Evolutionary conservation across 2,113 vertebrate genomes (phyloP).

Genomic region (Archocentrus centrarchus): DNA sequence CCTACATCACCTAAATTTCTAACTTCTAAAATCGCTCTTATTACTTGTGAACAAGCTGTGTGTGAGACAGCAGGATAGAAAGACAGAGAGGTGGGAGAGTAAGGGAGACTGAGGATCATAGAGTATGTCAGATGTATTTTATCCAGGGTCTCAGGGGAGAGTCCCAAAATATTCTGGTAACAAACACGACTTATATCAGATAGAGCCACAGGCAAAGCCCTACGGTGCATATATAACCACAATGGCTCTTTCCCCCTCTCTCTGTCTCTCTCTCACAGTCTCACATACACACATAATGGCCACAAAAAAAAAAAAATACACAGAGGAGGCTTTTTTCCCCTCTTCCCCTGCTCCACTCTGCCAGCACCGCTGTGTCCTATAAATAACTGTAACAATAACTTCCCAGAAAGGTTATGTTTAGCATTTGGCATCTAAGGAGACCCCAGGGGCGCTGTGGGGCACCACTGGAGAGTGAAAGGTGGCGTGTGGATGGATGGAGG

Average conservation of each 20-base stretch:
- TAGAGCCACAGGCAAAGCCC: constrained; percentile 39
- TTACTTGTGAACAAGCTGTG: neutral
- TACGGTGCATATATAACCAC: constrained; percentile 30
- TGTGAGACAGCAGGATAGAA: neutral
- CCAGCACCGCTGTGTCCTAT: constrained; percentile 63
- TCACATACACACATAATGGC: neutral
- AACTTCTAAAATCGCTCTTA: neutral
- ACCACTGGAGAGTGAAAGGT: constrained; percentile 47
- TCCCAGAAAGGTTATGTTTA: constrained; percentile 70
- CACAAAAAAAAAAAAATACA: constrained; percentile 21
- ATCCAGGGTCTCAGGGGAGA: constrained; percentile 24
- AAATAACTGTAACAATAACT: constrained; percentile 72
- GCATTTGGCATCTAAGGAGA: constrained; percentile 54
- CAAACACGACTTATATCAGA: constrained; percentile 45
- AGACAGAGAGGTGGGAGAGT: neutral
- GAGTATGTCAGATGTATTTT: constrained; percentile 39
- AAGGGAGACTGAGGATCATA: neutral
- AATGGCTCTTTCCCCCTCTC: neutral
- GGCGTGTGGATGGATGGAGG: constrained; percentile 22
- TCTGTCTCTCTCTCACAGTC: neutral
- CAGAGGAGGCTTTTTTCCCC: neutral
- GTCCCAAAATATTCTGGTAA: constrained; percentile 46
- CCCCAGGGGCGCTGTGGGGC: constrained; percentile 55
- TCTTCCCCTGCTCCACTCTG: constrained; percentile 6
- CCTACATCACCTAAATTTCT: neutral